phyloP scores from a whole-genome alignment of 2,888 invertebrate genomes.

The Eupithecia subfuscata region DNA sequence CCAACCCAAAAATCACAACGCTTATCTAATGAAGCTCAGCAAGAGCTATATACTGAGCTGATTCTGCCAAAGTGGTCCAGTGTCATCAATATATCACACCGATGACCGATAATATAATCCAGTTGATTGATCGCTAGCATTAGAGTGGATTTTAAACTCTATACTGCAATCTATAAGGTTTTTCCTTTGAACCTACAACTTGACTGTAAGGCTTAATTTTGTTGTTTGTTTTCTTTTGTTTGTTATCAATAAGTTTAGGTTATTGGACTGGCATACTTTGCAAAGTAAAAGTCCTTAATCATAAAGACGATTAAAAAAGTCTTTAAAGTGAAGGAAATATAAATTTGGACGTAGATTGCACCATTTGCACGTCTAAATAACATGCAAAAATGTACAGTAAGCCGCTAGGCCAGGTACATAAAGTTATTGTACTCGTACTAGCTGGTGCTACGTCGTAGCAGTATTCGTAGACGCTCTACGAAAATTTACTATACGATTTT shows the following conservation, averaged over 20 bases:
- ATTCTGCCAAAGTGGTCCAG: not conserved
- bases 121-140: slow-evolving; percentile 1
- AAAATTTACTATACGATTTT: not conserved
- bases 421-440: not conserved
- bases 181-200: no score
- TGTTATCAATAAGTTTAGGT: no score
- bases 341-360: not conserved
- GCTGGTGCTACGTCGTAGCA: slow-evolving; percentile 25
- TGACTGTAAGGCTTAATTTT: no score
- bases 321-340: not conserved
- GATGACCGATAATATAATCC: not conserved
- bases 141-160: not conserved
- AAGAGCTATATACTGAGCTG: not conserved
- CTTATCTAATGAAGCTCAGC: not conserved
- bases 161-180: not conserved
- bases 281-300: no score
- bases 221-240: no score
- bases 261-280: no score
- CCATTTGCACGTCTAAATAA: not conserved
- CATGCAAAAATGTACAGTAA: not conserved
- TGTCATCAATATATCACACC: slow-evolving; percentile 6
- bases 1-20: not conserved
- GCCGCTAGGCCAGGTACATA: no score
- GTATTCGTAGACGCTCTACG: slow-evolving; percentile 20
- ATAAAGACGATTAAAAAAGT: not conserved